Conservation (phyloP, 2,113 vertebrate genomes). For the Sinocyclocheilus anshuiensis region DNA sequence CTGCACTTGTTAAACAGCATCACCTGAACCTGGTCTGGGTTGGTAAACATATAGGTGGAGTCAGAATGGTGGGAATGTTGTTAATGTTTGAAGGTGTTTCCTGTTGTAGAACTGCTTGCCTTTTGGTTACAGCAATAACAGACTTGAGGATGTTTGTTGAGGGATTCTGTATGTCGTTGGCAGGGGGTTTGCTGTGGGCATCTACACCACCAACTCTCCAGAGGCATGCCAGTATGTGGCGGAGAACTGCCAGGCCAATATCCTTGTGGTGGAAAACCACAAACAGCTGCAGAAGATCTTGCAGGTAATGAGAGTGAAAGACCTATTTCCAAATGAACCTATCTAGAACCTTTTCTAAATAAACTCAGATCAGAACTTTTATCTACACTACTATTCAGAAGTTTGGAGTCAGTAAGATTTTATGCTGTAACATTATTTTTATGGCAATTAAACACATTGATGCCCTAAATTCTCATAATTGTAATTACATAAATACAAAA, state of each 20-base stretch:
- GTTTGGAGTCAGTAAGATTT: not conserved
- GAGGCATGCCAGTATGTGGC: conserved; percentile 88
- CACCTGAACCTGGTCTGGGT: not conserved
- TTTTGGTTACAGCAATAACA: not conserved
- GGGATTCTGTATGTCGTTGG: not conserved
- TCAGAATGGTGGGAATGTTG: not conserved
- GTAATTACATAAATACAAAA: too few species aligned
- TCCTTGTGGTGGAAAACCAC: conserved; percentile 89
- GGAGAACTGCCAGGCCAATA: conserved; percentile 80
- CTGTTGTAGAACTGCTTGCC: not conserved
- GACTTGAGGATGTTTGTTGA: not conserved
- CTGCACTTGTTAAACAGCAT: not conserved
- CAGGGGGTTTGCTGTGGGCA: conserved; percentile 90
- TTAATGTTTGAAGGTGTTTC: not conserved
- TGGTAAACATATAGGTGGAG: not conserved
- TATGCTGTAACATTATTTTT: too few species aligned
- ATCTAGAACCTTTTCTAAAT: not conserved
- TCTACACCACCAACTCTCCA: conserved; percentile 91
- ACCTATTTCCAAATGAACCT: not conserved
- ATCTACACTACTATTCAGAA: not conserved
- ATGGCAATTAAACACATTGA: too few species aligned
- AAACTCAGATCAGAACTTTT: not conserved
- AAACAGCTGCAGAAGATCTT: conserved; percentile 90
- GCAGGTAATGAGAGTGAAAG: conserved; percentile 74
- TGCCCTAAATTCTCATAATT: not conserved